Conservation (phyloP, 2,113 vertebrate species). For the Vombatus ursinus region DNA sequence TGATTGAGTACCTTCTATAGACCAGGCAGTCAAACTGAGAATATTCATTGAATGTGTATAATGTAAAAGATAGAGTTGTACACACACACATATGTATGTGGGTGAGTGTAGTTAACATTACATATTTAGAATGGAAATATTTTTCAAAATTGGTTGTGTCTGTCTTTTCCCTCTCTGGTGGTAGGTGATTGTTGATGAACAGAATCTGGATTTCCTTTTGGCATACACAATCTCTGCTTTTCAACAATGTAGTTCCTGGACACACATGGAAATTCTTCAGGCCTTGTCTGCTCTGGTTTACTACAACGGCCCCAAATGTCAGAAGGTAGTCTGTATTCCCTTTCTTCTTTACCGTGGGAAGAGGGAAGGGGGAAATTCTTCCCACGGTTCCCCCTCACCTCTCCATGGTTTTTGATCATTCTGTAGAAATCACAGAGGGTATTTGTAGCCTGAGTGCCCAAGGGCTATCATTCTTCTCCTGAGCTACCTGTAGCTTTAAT, state of each 20-base stretch:
- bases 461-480: neutral
- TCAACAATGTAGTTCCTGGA: conserved; percentile 92
- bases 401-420: neutral
- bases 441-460: neutral
- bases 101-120: neutral
- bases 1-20: conserved; percentile 35
- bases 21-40: conserved; percentile 33
- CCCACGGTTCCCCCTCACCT: neutral
- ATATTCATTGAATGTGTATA: conserved; percentile 24
- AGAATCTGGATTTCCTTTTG: conserved; percentile 89
- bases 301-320: conserved; percentile 92
- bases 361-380: neutral
- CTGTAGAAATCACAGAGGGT: neutral
- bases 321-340: conserved; percentile 85
- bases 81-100: neutral
- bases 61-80: neutral
- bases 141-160: conserved; percentile 10
- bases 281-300: conserved; percentile 93
- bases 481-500: neutral
- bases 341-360: conserved; percentile 14
- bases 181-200: conserved; percentile 93
- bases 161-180: neutral
- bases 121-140: neutral
- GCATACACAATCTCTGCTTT: conserved; percentile 88
- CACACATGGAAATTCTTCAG: conserved; percentile 92